These are phyloP conservation scores for Grus americana DNA, from an alignment of 2,113 vertebrate genomes.

Conservation along the genomic window DNA sequence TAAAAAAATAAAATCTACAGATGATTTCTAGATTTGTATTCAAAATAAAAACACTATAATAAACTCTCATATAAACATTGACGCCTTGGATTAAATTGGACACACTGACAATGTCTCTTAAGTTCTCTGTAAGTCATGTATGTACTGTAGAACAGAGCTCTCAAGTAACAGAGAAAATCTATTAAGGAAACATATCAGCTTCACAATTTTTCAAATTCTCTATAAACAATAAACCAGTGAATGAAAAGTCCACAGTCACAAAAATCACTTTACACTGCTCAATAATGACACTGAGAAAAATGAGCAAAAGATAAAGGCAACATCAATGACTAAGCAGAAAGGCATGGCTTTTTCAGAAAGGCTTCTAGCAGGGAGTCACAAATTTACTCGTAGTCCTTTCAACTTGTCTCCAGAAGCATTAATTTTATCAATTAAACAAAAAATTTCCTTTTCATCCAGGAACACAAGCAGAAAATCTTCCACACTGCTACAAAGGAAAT, in stretches of 20 bases:
- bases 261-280: background rate
- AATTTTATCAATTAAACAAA: background rate
- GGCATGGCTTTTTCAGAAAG: background rate
- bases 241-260: background rate
- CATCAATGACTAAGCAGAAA: background rate
- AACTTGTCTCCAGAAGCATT: background rate
- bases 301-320: background rate
- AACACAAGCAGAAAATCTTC: background rate
- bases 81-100: background rate
- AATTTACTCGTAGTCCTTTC: background rate
- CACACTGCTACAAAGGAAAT: background rate
- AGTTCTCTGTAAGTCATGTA: background rate
- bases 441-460: background rate
- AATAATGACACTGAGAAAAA: background rate
- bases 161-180: background rate
- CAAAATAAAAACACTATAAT: background rate
- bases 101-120: background rate
- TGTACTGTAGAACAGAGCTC: background rate
- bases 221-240: background rate
- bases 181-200: background rate
- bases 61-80: background rate
- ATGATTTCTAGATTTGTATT: background rate
- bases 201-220: background rate
- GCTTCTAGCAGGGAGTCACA: background rate
- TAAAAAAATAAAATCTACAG: background rate